These are phyloP conservation scores for Thymelicus lineola DNA, from an alignment of 2,888 invertebrate genomes.

Conservation along the genomic window DNA sequence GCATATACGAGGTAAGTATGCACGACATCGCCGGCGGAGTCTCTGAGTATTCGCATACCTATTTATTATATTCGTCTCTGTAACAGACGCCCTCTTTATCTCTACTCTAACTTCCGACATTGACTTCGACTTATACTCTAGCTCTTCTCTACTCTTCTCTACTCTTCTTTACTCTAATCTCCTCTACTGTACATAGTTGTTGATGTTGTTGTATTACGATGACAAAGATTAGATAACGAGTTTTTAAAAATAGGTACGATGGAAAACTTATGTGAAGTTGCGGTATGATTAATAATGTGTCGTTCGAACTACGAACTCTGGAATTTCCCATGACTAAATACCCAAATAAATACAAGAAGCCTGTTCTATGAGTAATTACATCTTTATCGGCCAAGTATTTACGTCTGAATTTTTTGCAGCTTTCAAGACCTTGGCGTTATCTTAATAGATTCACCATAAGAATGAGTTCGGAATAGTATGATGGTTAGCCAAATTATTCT, in stretches of 20 bases:
- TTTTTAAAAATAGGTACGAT: too few relatives aligned
- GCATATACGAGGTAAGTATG: not conserved
- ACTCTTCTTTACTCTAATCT: not conserved
- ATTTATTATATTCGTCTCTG: too few relatives aligned
- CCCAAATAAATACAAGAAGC: not conserved
- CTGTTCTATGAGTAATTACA: not conserved
- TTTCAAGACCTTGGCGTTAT: slow-evolving; percentile 47
- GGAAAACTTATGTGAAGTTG: too few relatives aligned
- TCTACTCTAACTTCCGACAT: too few relatives aligned
- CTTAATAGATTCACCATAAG: slow-evolving; percentile 51
- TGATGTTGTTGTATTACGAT: too few relatives aligned
- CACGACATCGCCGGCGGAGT: too few relatives aligned
- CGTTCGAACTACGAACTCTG: too few relatives aligned
- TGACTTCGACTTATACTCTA: too few relatives aligned
- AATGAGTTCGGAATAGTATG: slow-evolving; percentile 48
- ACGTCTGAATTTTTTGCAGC: slow-evolving; percentile 35
- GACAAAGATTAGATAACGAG: too few relatives aligned
- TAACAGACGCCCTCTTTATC: too few relatives aligned
- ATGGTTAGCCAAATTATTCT: slow-evolving; percentile 46
- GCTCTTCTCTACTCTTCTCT: not conserved
- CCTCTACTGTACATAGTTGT: not conserved
- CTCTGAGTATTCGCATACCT: too few relatives aligned
- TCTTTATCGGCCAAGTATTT: slow-evolving; percentile 6
- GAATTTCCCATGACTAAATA: not conserved
- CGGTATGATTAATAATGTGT: too few relatives aligned